A percentile compares a stretch with the other conserved stretches of the same genome.
Conservation (phyloP, 2,797 vertebrate species). For the Sebastes oblongus region DNA sequence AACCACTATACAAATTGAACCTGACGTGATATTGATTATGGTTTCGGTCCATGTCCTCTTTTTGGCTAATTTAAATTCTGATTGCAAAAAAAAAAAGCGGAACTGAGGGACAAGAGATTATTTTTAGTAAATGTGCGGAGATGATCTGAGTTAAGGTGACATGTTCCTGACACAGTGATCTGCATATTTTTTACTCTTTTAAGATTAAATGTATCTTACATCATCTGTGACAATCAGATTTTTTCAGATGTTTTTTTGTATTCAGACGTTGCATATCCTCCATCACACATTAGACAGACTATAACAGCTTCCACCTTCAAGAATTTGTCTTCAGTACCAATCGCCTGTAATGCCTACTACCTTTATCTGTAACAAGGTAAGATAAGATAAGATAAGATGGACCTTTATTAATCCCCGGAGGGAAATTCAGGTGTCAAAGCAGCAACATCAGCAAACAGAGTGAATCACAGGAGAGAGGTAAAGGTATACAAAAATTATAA, state of each 20-base stretch:
- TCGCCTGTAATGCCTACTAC: background rate
- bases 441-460: too few species aligned
- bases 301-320: background rate
- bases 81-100: background rate
- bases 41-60: background rate
- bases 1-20: background rate
- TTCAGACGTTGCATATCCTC: background rate
- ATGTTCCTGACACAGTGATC: slow-evolving; percentile 17
- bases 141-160: slow-evolving; percentile 7
- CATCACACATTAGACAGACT: slow-evolving; percentile 7
- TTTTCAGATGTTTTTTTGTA: background rate
- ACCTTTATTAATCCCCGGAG: too few species aligned
- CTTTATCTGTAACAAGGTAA: background rate
- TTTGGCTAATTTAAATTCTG: background rate
- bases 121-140: background rate
- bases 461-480: too few species aligned
- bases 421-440: too few species aligned
- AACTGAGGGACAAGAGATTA: background rate
- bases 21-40: background rate
- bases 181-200: slow-evolving; percentile 9
- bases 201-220: background rate
- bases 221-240: slow-evolving; percentile 22
- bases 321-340: background rate
- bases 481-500: too few species aligned
- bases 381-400: too few species aligned